Evolutionary conservation across 35 echinoderm and acorn worm genomes (phyloP).

Genomic region (Holothuria glaberrima): DNA sequence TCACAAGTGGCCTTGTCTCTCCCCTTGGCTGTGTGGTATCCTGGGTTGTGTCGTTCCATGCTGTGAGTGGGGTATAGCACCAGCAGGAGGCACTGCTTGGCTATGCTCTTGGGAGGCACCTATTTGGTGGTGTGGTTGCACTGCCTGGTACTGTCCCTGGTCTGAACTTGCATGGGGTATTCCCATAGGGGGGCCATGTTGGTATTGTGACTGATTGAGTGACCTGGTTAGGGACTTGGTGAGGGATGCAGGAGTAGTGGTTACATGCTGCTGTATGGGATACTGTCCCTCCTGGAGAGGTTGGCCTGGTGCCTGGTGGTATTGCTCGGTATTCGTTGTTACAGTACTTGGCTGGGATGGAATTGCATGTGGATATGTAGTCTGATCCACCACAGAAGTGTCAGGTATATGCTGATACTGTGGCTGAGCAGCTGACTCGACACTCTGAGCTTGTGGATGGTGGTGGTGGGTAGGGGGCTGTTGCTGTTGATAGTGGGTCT

Average conservation of each 20-base stretch:
- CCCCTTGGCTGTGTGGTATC: conserved; percentile 51
- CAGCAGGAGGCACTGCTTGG: conserved; percentile 54
- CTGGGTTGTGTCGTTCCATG: conserved; percentile 24
- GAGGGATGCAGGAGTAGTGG: neutral
- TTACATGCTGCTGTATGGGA: conserved; percentile 17
- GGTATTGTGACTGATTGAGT: conserved; percentile 28
- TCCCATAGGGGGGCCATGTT: conserved; percentile 13
- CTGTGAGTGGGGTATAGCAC: conserved; percentile 26
- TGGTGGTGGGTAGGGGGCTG: conserved; percentile 36
- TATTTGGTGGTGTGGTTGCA: conserved; percentile 24
- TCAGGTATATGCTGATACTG: conserved; percentile 41
- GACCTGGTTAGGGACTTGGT: conserved; percentile 11
- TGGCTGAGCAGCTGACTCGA: conserved; percentile 3
- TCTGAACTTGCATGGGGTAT: conserved; percentile 46
- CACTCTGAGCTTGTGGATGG: conserved; percentile 33
- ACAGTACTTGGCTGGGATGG: conserved; percentile 50
- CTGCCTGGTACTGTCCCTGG: conserved; percentile 49
- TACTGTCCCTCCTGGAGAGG: conserved; percentile 32
- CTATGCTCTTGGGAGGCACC: conserved; percentile 55
- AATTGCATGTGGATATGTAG: conserved; percentile 37
- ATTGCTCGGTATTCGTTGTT: conserved; percentile 36
- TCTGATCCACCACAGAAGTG: conserved; percentile 18
- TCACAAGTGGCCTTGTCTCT: conserved; percentile 38
- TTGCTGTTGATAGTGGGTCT: conserved; percentile 23
- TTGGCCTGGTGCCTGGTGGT: conserved; percentile 34